These are phyloP conservation scores for Lacerta agilis DNA, from an alignment of 2,797 vertebrate species.

Conservation along the genomic window DNA sequence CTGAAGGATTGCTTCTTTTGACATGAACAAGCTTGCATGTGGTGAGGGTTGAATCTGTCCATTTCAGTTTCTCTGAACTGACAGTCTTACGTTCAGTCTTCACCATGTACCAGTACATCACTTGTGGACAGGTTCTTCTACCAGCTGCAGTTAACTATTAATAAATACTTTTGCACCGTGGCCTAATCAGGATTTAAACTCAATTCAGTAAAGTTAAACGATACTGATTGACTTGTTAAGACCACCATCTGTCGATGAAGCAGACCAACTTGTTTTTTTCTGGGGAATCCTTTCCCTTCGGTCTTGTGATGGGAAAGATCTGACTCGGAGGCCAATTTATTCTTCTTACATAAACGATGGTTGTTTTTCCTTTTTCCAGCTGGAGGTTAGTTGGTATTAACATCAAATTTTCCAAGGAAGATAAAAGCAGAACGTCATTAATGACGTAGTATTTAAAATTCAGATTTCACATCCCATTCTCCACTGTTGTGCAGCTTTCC, in stretches of 20 bases:
- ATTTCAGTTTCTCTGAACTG: too few species aligned
- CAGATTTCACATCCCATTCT: neutral
- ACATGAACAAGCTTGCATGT: neutral
- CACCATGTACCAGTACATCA: neutral
- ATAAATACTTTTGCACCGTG: neutral
- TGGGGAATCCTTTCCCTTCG: neutral
- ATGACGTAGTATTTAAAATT: neutral
- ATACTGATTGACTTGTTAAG: neutral
- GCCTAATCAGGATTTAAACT: neutral
- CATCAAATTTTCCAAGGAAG: neutral
- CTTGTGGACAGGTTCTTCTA: neutral
- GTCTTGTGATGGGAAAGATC: neutral
- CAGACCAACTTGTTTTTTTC: neutral
- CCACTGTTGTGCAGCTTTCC: neutral
- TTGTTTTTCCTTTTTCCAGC: conserved; percentile 21
- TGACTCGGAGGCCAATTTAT: neutral
- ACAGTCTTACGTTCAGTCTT: too few species aligned
- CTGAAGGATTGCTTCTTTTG: neutral
- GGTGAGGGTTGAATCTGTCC: too few species aligned
- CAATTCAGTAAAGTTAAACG: neutral
- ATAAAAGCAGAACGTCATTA: conserved; percentile 13
- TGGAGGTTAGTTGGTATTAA: conserved; percentile 13
- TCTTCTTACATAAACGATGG: neutral
- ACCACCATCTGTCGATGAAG: neutral
- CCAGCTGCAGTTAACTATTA: neutral